A percentile compares a stretch with the other conserved stretches of the same genome.
phyloP scores from a whole-genome alignment of 2,113 vertebrate genomes.

The Halcyon senegalensis region DNA sequence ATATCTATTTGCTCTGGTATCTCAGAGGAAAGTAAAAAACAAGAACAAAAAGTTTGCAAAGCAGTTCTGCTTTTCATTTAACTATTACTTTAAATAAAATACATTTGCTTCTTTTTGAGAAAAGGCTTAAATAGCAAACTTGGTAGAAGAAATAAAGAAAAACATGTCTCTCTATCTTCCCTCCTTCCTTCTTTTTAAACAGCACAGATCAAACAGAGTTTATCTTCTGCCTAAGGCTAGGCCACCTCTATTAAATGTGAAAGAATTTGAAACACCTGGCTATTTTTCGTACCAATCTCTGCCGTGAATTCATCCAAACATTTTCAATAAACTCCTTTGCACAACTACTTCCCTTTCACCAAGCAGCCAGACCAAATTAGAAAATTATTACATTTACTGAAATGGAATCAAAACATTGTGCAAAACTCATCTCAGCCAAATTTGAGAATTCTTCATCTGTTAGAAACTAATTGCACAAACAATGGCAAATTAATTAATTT shows the following conservation, averaged over 20 bases:
- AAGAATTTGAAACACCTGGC: background rate
- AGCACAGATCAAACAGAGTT: background rate
- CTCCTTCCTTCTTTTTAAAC: background rate
- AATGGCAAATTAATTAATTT: background rate
- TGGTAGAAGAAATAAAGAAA: background rate
- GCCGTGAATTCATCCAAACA: background rate
- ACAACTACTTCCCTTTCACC: background rate
- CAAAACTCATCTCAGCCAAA: background rate
- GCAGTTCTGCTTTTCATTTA: background rate
- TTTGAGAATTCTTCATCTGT: background rate
- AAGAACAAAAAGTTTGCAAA: background rate
- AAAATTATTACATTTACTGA: background rate
- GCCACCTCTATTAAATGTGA: background rate
- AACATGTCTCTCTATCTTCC: background rate
- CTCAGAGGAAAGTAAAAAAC: background rate
- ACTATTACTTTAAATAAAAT: background rate
- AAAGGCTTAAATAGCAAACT: background rate
- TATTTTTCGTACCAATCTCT: background rate
- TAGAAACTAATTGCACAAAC: background rate
- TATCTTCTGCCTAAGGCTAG: background rate
- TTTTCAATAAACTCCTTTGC: background rate
- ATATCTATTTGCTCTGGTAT: background rate
- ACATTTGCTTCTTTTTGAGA: background rate
- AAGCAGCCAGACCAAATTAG: background rate
- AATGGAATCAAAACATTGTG: background rate